Base-by-base conservation (phyloP, 2,888 invertebrate genomes). In the Ischnura elegans region DNA sequence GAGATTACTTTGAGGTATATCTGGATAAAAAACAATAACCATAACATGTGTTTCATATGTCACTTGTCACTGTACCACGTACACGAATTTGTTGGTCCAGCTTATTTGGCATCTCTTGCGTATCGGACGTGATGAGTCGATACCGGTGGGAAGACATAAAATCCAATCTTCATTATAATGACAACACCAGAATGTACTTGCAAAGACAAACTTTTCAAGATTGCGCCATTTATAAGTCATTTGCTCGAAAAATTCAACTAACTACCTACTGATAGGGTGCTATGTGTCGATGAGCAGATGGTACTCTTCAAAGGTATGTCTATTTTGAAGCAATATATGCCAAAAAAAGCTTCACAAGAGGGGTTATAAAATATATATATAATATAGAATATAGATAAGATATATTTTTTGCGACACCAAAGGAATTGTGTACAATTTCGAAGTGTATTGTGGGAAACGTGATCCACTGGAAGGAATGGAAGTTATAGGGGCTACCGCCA, bases 391-490 rank as follows among this genome's bases (percentile, higher is more conserved):
- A n/a, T 95, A 95, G 55, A 95, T 95, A 94, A 95, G 95, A 66
- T 95, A 95, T 94, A 95, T 95, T 2, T 84, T 95, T 42, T 95
- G 95, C 84, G 95, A 95, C 8, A 94, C 95, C n/a, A 94, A 95
- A 47, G 95, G 95, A 3, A 95, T 95, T 42, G 95, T 95, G 25
- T 95, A 95, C 93, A 95, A 95, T 94, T 95, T 95, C 94, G 36
- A 95, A 10, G 55, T 95, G 19, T 95, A 95, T 94, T 95, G 94
- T 46, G 95, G 95, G 2, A 95, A 95, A 51, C 21, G 21, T 25
- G 61, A 61, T 25, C 61, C 61, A 25, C 25, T 61, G 61, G n/a
- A 61, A 21, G 21, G 25, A 3, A 8, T 61, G 2, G 25, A 21
- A 25, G 61, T 25, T 61, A 21, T 61, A 21, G n/a, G n/a, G 8